These are phyloP conservation scores for Aphidoletes aphidimyza DNA, from an alignment of 2,888 invertebrate genomes.

Conservation along the genomic window DNA sequence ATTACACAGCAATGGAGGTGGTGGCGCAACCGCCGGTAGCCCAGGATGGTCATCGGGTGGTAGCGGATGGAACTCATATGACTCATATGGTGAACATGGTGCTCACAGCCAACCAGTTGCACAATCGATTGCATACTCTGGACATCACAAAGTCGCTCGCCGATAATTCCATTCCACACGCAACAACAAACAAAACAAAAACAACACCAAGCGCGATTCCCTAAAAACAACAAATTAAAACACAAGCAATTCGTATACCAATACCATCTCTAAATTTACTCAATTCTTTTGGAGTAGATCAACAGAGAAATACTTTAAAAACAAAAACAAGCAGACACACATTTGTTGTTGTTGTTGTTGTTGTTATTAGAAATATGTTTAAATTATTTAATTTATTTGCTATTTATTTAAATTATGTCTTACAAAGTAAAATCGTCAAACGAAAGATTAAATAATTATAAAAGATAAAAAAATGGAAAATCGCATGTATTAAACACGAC, in stretches of 20 bases:
- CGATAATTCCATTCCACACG: conserved; percentile 61
- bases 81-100: conserved; percentile 64
- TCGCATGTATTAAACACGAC: conserved; percentile 33
- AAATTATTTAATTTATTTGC: conserved; percentile 51
- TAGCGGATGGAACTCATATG: conserved; percentile 60
- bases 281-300: conserved; percentile 33
- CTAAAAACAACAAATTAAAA: neutral
- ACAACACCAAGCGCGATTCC: too few relatives aligned
- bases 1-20: conserved; percentile 56
- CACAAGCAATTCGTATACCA: neutral
- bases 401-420: conserved; percentile 39
- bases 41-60: conserved; percentile 59
- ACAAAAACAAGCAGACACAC: neutral
- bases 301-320: conserved; percentile 3
- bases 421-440: conserved; percentile 23
- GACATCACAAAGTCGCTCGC: conserved; percentile 66
- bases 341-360: neutral
- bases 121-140: conserved; percentile 69
- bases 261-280: conserved; percentile 37
- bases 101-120: conserved; percentile 69
- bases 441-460: neutral
- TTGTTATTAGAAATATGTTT: conserved; percentile 41
- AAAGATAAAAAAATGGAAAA: conserved; percentile 7
- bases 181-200: neutral
- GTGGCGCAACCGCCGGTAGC: conserved; percentile 61